Evolutionary conservation across 2,888 invertebrate genomes (phyloP).

Genomic region (Sinotaia quadrata): DNA sequence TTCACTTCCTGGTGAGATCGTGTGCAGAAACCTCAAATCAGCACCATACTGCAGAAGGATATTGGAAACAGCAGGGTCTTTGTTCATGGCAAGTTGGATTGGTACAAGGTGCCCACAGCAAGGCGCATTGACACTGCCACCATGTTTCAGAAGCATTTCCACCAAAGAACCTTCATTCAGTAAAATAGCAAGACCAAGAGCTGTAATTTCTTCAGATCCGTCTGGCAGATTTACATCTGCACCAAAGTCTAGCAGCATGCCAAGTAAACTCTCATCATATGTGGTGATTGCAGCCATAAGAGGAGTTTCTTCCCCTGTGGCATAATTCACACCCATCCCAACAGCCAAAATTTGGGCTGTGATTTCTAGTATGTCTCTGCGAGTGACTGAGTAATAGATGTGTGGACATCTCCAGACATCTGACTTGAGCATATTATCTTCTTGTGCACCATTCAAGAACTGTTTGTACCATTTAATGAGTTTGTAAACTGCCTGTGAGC

Average conservation of each 20-base stretch:
- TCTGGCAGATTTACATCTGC: constrained; percentile 43
- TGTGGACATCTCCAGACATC: constrained; percentile 33
- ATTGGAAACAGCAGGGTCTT: constrained; percentile 44
- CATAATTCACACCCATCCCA: constrained; percentile 30
- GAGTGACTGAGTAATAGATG: constrained; percentile 18
- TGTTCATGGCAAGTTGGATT: constrained; percentile 48
- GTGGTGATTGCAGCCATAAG: constrained; percentile 44
- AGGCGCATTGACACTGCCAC: constrained; percentile 41
- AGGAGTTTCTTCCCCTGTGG: constrained; percentile 36
- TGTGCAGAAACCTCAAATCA: constrained; percentile 42
- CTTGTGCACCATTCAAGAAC: constrained; percentile 27
- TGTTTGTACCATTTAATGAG: constrained; percentile 33
- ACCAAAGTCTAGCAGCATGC: constrained; percentile 44
- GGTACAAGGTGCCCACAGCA: constrained; percentile 47
- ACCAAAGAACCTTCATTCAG: constrained; percentile 45
- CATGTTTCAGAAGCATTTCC: constrained; percentile 43
- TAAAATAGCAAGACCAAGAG: constrained; percentile 46
- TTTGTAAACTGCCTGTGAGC: constrained; percentile 31
- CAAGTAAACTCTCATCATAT: constrained; percentile 42
- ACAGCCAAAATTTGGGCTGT: constrained; percentile 34
- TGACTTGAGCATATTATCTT: constrained; percentile 25
- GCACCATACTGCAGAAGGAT: constrained; percentile 49
- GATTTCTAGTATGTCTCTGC: constrained; percentile 31
- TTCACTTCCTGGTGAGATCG: constrained; percentile 33
- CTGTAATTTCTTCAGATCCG: constrained; percentile 41